Base-by-base conservation (phyloP, 1,140 invertebrate species). In the Cotesia glomerata region DNA sequence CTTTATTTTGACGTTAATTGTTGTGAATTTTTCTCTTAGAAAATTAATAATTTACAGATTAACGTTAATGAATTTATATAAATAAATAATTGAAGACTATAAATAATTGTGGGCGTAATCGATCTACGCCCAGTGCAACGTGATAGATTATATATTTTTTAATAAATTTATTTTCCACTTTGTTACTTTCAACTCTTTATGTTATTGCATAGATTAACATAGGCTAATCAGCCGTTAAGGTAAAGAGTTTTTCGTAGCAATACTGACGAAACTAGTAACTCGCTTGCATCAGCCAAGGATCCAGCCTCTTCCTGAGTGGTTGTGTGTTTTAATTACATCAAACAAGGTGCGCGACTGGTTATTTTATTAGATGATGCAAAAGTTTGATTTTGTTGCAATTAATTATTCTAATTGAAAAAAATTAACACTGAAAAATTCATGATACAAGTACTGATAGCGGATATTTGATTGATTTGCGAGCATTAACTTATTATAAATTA, bases 231-330 rank as follows among this genome's bases (percentile, higher is more conserved):
- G n/a, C 16, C n/a, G 16, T 54, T n/a, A 54, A 63, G 49, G 69
- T 63, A 32, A 51, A 49, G 13, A 64, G 61, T 73, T 68, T 68
- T 63, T 34, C 58, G 14, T 49, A 45, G 52, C 35, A 9, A n/a
- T 13, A 81, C 79, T 84, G 79, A 78, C 72, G 86, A 87, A 87
- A 87, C 71, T 69, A 78, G 69, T 58, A 74, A 76, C 75, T 77
- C 77, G 80, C 83, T 87, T 87, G 86, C 86, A 79, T 87, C 86
- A 87, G 85, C 83, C 80, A 83, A 81, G 80, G 81, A 82, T 78
- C 80, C 71, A 67, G 51, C 71, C 68, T 75, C 59, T 59, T 69
- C 58, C 82, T 78, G 0, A 14, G 16, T 54, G 16, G n/a, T 54
- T 54, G 71, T 70, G 73, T 67, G 65, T 62, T 77, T 80, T 83